phyloP scores from a whole-genome alignment of 2,113 vertebrate species.

The Donacobius atricapilla region DNA sequence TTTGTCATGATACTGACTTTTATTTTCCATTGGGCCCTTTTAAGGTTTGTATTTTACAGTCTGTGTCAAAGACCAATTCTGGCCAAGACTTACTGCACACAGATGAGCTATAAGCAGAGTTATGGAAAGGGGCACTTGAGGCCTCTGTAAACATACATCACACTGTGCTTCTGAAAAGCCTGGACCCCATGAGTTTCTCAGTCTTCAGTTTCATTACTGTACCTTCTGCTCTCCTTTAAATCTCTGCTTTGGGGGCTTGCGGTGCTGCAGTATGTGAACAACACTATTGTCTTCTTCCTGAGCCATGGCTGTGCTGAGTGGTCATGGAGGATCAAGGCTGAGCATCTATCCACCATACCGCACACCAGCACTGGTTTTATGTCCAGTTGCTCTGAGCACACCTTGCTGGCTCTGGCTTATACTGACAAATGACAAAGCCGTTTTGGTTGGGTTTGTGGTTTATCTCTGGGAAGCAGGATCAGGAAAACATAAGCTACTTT shows the following conservation, averaged over 20 bases:
- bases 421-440: not conserved
- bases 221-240: constrained; percentile 54
- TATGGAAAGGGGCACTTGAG: constrained; percentile 70
- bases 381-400: not conserved
- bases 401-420: not conserved
- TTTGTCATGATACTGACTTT: constrained; percentile 69
- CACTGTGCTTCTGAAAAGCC: constrained; percentile 9
- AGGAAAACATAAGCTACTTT: not conserved
- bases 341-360: not conserved
- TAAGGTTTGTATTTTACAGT: constrained; percentile 73
- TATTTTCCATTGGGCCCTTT: constrained; percentile 72
- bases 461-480: not conserved
- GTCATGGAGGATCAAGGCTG: not conserved
- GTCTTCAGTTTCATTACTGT: constrained; percentile 51
- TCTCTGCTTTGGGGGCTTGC: not conserved
- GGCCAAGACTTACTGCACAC: constrained; percentile 73
- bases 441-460: not conserved
- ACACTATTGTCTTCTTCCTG: not conserved
- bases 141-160: constrained; percentile 69
- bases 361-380: fast-evolving
- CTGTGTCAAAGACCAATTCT: constrained; percentile 74
- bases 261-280: not conserved
- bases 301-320: not conserved
- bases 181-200: constrained; percentile 19
- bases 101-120: constrained; percentile 70